Conservation (phyloP, 2,888 invertebrate species). For the Aelia acuminata region DNA sequence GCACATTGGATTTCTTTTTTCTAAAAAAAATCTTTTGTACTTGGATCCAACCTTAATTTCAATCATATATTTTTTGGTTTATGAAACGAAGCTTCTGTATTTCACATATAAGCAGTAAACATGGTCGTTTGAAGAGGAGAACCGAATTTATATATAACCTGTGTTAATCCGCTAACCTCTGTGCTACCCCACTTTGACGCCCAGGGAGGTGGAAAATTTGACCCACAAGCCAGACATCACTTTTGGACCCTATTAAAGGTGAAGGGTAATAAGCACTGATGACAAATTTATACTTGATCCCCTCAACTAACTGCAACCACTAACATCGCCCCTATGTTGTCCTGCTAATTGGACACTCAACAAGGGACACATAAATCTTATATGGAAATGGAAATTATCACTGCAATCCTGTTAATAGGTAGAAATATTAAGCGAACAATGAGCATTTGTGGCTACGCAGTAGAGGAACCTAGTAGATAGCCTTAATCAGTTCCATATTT, state of each 20-base stretch:
- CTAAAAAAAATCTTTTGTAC: too few relatives aligned
- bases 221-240: slow-evolving; percentile 2
- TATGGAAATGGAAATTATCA: too few relatives aligned
- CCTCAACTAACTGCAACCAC: background rate
- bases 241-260: slow-evolving; percentile 14
- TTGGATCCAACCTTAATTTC: background rate
- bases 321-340: too few relatives aligned
- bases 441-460: too few relatives aligned
- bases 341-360: background rate
- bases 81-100: background rate
- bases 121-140: background rate
- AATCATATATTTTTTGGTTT: background rate
- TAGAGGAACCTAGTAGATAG: too few relatives aligned
- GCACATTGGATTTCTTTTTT: too few relatives aligned
- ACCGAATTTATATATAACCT: slow-evolving; percentile 8
- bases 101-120: background rate
- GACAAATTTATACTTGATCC: slow-evolving; percentile 14
- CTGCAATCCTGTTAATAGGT: too few relatives aligned
- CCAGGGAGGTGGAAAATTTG: slow-evolving; percentile 45
- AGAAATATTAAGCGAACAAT: too few relatives aligned
- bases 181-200: background rate
- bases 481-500: too few relatives aligned
- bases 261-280: background rate
- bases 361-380: too few relatives aligned
- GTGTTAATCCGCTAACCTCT: background rate